phyloP scores from a whole-genome alignment of 2,888 invertebrate genomes.

The Helleia helle region DNA sequence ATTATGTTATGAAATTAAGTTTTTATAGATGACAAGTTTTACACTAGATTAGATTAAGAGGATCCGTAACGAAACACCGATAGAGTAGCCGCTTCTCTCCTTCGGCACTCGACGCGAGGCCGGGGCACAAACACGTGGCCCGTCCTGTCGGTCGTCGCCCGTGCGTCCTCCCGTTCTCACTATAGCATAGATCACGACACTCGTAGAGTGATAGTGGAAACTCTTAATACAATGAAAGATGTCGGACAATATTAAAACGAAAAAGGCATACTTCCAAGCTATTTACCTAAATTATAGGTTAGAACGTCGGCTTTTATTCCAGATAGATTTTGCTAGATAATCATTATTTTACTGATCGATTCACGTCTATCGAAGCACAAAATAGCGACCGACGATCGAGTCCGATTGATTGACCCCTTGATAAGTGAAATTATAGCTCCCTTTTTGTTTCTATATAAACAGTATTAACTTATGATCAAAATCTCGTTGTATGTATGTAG shows the following conservation, averaged over 20 bases:
- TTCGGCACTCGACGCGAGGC: constrained; percentile 64
- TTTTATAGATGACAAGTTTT: constrained; percentile 69
- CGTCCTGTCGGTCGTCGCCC: constrained; percentile 28
- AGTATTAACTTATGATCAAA: constrained; percentile 68
- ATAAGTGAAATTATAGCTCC: constrained; percentile 34
- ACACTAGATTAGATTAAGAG: constrained; percentile 73
- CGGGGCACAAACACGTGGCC: constrained; percentile 39
- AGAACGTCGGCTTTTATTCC: constrained; percentile 71
- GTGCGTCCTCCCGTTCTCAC: constrained; percentile 34
- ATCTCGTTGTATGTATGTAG: constrained; percentile 60
- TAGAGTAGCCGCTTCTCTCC: constrained; percentile 73
- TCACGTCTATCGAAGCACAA: constrained; percentile 67
- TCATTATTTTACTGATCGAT: constrained; percentile 57
- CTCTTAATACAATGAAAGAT: constrained; percentile 61
- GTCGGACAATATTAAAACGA: constrained; percentile 70
- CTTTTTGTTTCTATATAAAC: constrained; percentile 59
- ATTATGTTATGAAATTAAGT: constrained; percentile 47
- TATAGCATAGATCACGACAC: constrained; percentile 66
- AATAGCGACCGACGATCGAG: constrained; percentile 59
- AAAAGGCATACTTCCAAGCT: constrained; percentile 70
- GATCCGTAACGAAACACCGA: constrained; percentile 73
- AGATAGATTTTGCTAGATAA: constrained; percentile 72
- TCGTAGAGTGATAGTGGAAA: constrained; percentile 67
- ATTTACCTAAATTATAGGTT: constrained; percentile 66
- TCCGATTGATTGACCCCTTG: constrained; percentile 53